Evolutionary conservation across 2,888 invertebrate genomes (phyloP).

Genomic region (Eulithis prunata): DNA sequence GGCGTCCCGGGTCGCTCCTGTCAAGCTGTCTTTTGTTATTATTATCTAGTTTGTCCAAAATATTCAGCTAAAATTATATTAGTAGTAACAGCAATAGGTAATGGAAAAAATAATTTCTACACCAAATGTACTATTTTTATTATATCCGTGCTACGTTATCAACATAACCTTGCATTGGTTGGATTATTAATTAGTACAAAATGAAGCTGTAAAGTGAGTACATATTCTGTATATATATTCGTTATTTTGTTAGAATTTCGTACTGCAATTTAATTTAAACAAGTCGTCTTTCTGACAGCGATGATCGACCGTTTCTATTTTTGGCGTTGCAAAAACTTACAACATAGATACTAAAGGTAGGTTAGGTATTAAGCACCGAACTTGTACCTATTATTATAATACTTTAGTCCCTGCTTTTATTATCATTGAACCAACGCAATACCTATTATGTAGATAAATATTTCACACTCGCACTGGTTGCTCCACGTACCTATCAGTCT

Average conservation of each 20-base stretch:
- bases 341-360: too few species aligned
- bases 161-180: slow-evolving; percentile 27
- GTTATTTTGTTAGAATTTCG: slow-evolving; percentile 2
- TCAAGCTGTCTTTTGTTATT: slow-evolving; percentile 39
- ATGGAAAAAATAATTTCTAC: slow-evolving; percentile 12
- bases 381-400: too few species aligned
- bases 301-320: slow-evolving; percentile 15
- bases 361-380: too few species aligned
- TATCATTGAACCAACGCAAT: background rate
- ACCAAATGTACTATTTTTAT: slow-evolving; percentile 17
- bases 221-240: background rate
- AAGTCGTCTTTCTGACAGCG: background rate
- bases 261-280: background rate
- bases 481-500: too few species aligned
- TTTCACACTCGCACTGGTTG: too few species aligned
- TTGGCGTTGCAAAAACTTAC: background rate
- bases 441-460: background rate
- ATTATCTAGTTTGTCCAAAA: slow-evolving; percentile 16
- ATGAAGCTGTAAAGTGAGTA: background rate
- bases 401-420: too few species aligned
- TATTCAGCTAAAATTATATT: background rate
- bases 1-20: background rate
- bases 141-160: slow-evolving; percentile 18
- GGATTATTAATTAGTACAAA: slow-evolving; percentile 9
- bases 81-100: background rate